Percentiles rank a stretch among this genome's conserved stretches.
phyloP scores from a whole-genome alignment of 2,797 vertebrate species.

The Diceros bicornis region DNA sequence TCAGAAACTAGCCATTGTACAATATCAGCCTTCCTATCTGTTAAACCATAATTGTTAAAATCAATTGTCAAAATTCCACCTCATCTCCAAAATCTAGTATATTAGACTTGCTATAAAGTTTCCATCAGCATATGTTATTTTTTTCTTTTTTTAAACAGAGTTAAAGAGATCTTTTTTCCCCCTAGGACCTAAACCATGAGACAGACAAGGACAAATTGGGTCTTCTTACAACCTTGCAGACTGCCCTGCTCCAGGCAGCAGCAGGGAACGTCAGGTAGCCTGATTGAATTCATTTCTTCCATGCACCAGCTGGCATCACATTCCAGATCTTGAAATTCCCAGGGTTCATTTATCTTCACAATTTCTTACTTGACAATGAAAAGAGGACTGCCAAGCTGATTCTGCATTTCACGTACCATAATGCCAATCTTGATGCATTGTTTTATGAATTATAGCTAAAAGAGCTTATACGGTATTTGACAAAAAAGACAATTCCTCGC shows the following conservation, averaged over 20 bases:
- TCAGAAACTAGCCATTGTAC: conserved; percentile 32
- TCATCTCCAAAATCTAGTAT: conserved; percentile 3
- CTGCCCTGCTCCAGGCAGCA: conserved; percentile 53
- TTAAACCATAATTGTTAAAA: conserved; percentile 56
- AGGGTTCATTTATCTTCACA: conserved; percentile 77
- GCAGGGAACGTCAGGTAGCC: conserved; percentile 74
- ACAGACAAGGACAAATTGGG: conserved; percentile 73
- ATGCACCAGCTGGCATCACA: conserved; percentile 70
- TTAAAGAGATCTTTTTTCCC: conserved; percentile 5
- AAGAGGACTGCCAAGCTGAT: conserved; percentile 62
- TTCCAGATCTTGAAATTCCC: conserved; percentile 75
- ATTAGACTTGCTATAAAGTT: conserved; percentile 56
- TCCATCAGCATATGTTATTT: conserved; percentile 27
- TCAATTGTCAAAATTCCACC: conserved; percentile 64
- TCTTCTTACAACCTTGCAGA: conserved; percentile 44
- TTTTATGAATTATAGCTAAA: conserved; percentile 78
- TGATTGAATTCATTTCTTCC: conserved; percentile 75
- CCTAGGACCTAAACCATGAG: conserved; percentile 20
- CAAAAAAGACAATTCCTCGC: conserved; percentile 68
- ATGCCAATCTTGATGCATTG: conserved; percentile 73
- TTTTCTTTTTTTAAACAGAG: conserved; percentile 60
- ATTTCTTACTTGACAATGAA: conserved; percentile 79
- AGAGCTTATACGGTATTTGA: conserved; percentile 62
- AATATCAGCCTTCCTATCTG: conserved; percentile 5
- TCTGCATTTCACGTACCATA: conserved; percentile 69